These are phyloP conservation scores for Apis dorsata DNA, from an alignment of 1,140 invertebrate genomes.

Conservation along the genomic window DNA sequence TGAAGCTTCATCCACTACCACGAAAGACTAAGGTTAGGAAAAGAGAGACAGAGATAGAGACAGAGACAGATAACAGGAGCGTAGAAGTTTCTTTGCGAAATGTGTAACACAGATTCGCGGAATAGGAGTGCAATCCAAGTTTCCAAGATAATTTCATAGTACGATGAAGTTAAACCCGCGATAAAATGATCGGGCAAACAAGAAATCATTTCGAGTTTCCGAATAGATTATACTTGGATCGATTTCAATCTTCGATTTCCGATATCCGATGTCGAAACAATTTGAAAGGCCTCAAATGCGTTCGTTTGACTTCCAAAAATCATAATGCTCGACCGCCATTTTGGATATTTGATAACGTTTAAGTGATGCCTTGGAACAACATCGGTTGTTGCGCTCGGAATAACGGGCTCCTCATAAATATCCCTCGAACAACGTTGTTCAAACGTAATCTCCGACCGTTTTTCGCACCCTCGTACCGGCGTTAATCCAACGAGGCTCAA, in stretches of 20 bases:
- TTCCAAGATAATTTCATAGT: conserved; percentile 50
- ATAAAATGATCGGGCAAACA: conserved; percentile 54
- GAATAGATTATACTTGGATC: neutral
- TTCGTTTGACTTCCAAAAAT: neutral
- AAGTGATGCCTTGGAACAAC: neutral
- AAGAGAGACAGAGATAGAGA: neutral
- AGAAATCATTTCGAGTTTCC: conserved; percentile 20
- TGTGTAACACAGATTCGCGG: conserved; percentile 24
- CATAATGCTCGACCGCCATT: neutral
- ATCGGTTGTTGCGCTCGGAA: neutral
- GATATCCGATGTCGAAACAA: neutral
- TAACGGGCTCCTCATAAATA: neutral
- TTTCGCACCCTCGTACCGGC: too few relatives aligned
- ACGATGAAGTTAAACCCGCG: conserved; percentile 26
- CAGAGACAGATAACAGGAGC: neutral
- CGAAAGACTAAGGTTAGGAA: too few relatives aligned
- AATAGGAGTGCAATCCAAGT: conserved; percentile 25
- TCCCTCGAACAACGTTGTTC: neutral
- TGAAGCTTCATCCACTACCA: conserved; percentile 43
- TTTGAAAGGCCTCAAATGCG: neutral
- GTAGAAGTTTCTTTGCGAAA: conserved; percentile 57
- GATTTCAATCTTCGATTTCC: neutral
- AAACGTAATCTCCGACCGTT: neutral
- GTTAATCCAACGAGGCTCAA: neutral
- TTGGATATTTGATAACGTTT: neutral